A percentile compares a stretch with the other conserved stretches of the same genome.
phyloP scores from a whole-genome alignment of 2,888 invertebrate species.

The Melangyna quadrimaculata region DNA sequence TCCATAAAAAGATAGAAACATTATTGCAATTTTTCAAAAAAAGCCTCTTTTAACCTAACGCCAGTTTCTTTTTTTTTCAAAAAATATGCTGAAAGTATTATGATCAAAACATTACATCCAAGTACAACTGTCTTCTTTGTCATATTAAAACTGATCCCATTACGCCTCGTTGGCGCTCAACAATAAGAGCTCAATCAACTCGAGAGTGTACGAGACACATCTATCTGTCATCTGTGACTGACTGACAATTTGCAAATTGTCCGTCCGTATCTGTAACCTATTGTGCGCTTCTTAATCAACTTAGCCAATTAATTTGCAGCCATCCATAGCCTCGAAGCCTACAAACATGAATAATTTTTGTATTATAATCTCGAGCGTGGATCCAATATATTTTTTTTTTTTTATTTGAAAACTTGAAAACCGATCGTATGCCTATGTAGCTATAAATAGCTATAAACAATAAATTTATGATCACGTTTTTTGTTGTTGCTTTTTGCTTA shows the following conservation, averaged over 20 bases:
- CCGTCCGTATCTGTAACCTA: constrained; percentile 2
- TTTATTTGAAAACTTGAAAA: neutral
- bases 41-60: no score
- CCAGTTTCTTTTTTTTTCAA: no score
- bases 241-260: constrained; percentile 28
- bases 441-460: no score
- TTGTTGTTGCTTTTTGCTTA: neutral
- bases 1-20: no score
- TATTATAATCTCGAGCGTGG: neutral
- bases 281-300: neutral
- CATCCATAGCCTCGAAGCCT: constrained; percentile 14
- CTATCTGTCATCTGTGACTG: constrained; percentile 15
- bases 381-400: neutral
- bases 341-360: neutral
- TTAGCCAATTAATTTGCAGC: constrained; percentile 10
- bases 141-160: neutral
- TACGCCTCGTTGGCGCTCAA: constrained; percentile 24
- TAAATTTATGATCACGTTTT: neutral
- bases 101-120: neutral
- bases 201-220: no score
- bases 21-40: no score
- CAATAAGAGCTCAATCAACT: constrained; percentile 24
- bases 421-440: neutral
- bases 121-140: neutral
- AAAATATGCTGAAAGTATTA: no score